These are phyloP conservation scores for Papilio xuthus DNA, from an alignment of 1,140 invertebrate species.

Conservation along the genomic window DNA sequence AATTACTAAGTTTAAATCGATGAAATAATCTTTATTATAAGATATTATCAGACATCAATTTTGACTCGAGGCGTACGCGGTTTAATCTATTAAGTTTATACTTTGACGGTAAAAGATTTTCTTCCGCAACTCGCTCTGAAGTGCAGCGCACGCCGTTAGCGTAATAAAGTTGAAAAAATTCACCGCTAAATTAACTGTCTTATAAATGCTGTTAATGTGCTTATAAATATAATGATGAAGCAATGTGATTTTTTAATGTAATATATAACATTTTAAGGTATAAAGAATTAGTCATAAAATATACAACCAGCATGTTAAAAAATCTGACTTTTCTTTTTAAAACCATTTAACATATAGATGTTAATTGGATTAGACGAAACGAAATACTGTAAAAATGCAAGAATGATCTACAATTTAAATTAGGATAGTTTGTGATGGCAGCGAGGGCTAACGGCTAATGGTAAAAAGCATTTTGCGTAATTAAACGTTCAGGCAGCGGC, in stretches of 20 bases:
- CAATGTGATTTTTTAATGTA: too few species aligned
- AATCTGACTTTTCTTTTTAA: neutral
- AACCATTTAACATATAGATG: neutral
- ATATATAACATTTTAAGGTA: too few species aligned
- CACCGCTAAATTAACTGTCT: neutral
- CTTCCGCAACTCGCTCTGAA: slow-evolving; percentile 9
- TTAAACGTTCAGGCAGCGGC: slow-evolving; percentile 70
- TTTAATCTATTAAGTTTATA: slow-evolving; percentile 28
- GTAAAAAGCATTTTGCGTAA: slow-evolving; percentile 59
- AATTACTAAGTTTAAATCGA: neutral
- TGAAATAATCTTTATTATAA: slow-evolving; percentile 1
- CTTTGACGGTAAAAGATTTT: slow-evolving; percentile 33
- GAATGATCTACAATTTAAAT: neutral
- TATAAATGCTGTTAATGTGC: neutral
- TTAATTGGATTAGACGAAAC: neutral
- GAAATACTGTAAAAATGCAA: neutral
- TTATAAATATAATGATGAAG: neutral
- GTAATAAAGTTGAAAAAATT: neutral
- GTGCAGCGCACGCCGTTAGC: neutral
- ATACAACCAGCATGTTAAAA: neutral
- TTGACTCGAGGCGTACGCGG: neutral
- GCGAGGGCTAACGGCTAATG: slow-evolving; percentile 33
- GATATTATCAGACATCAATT: neutral
- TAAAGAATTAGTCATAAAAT: neutral
- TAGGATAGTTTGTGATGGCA: slow-evolving; percentile 17